Conservation (phyloP, 37 sponge, comb jelly and placozoan species). For the Hormiphora californensis region DNA sequence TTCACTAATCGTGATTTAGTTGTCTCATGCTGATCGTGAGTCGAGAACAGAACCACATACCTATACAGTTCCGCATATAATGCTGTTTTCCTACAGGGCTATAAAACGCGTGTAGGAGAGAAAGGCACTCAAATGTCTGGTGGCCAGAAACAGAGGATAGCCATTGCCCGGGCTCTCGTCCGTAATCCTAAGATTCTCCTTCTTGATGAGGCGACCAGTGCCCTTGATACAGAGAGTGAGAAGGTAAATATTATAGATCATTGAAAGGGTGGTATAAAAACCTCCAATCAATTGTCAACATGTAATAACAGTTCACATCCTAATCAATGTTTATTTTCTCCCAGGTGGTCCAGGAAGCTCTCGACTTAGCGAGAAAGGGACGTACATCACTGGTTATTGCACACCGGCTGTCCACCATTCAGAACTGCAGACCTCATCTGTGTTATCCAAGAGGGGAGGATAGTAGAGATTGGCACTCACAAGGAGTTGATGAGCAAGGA, state of each 20-base stretch:
- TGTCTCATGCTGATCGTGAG: background rate
- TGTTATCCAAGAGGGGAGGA: slow-evolving; percentile 77
- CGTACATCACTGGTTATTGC: slow-evolving; percentile 87
- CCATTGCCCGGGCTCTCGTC: slow-evolving; percentile 60
- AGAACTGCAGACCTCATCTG: slow-evolving; percentile 77
- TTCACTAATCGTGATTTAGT: too few species aligned
- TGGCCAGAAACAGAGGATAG: slow-evolving; percentile 63
- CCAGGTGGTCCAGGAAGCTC: slow-evolving; percentile 85
- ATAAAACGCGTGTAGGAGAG: slow-evolving; percentile 58
- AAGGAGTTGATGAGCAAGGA: slow-evolving; percentile 61
- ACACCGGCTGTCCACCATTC: slow-evolving; percentile 86
- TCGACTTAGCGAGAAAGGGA: slow-evolving; percentile 84
- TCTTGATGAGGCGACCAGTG: slow-evolving; percentile 61
- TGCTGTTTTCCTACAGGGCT: slow-evolving; percentile 41
- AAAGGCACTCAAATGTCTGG: slow-evolving; percentile 62
- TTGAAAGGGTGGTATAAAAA: background rate
- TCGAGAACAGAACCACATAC: background rate
- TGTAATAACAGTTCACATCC: background rate
- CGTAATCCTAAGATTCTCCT: slow-evolving; percentile 62
- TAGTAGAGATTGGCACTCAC: slow-evolving; percentile 67
- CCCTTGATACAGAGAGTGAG: slow-evolving; percentile 62
- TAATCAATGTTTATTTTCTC: background rate
- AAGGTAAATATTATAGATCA: slow-evolving; percentile 9
- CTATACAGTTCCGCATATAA: too few species aligned
- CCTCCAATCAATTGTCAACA: background rate